A percentile compares a stretch with the other conserved stretches of the same genome.
These are phyloP conservation scores for Pyrrhura leucotis DNA, from an alignment of 2,797 vertebrate species.

Conservation along the genomic window DNA sequence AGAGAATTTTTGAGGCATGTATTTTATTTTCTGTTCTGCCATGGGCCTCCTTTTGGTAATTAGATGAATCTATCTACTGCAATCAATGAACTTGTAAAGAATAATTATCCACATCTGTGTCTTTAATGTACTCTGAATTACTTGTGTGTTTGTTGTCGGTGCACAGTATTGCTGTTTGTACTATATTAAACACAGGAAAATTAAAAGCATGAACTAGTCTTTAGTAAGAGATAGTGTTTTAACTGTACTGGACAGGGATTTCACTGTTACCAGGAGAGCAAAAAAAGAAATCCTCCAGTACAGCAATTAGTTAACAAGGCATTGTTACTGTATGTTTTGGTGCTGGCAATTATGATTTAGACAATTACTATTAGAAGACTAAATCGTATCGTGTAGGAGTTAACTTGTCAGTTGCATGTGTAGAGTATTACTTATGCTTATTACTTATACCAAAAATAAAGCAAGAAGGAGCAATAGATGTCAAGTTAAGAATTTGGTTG, in stretches of 20 bases:
- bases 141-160: not conserved
- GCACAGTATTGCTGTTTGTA: not conserved
- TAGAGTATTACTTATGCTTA: not conserved
- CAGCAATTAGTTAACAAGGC: not conserved
- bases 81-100: conserved; percentile 1
- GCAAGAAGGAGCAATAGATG: not conserved
- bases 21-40: not conserved
- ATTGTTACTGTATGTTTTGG: not conserved
- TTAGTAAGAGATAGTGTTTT: not conserved
- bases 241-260: not conserved
- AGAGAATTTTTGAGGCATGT: not conserved
- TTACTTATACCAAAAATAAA: not conserved
- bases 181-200: not conserved
- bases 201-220: not conserved
- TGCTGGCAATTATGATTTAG: not conserved
- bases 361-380: not conserved
- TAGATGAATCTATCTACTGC: not conserved
- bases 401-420: not conserved
- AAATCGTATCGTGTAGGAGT: not conserved
- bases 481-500: not conserved
- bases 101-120: not conserved
- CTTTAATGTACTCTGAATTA: not conserved
- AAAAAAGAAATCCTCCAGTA: not conserved
- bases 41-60: not conserved
- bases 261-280: not conserved